phyloP scores from a whole-genome alignment of 2,888 invertebrate species.

The Hanleya hanleyi region DNA sequence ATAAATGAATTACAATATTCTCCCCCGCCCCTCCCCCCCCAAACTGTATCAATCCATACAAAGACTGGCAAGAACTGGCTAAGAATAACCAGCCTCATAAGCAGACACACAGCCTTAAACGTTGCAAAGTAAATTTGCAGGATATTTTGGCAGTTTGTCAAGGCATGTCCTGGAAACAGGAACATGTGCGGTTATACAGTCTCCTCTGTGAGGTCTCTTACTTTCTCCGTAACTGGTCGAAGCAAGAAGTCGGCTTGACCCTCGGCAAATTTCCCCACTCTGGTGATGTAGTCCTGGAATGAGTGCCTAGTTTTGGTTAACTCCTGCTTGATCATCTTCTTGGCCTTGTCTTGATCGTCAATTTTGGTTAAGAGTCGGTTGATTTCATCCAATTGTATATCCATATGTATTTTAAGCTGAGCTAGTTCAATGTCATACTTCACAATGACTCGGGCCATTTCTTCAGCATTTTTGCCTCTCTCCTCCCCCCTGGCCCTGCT shows the following conservation, averaged over 20 bases:
- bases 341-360: slow-evolving; percentile 40
- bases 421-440: not conserved
- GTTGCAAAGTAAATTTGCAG: no score
- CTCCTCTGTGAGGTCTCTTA: not conserved
- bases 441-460: not conserved
- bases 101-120: no score
- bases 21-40: no score
- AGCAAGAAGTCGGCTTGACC: slow-evolving; percentile 54
- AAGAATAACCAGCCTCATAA: no score
- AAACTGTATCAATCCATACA: no score
- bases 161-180: no score
- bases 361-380: slow-evolving; percentile 26
- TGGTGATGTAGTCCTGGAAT: slow-evolving; percentile 60
- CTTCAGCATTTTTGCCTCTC: not conserved
- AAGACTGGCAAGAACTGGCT: no score
- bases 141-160: no score
- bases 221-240: slow-evolving; percentile 34
- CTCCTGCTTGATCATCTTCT: slow-evolving; percentile 43
- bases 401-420: slow-evolving; percentile 17
- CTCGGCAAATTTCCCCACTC: slow-evolving; percentile 48
- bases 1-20: no score
- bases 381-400: slow-evolving; percentile 18
- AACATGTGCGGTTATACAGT: no score
- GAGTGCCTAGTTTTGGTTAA: slow-evolving; percentile 47
- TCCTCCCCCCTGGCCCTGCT: not conserved